A percentile compares a stretch with the other conserved stretches of the same genome.
phyloP scores from a whole-genome alignment of 2,888 invertebrate species.

The Leptinotarsa peninsularis region DNA sequence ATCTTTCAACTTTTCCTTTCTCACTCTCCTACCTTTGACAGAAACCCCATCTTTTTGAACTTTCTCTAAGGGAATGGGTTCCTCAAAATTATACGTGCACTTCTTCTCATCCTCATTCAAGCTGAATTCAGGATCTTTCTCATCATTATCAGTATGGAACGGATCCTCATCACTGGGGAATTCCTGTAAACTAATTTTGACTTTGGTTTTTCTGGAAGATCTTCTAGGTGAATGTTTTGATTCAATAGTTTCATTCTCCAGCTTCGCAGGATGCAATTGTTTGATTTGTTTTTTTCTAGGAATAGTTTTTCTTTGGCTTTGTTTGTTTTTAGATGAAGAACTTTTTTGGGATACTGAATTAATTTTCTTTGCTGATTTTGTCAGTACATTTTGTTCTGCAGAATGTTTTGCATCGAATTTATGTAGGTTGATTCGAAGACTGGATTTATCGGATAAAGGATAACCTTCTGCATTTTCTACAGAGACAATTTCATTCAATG shows the following conservation, averaged over 20 bases:
- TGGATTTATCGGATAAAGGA: background rate
- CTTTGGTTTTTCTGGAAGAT: conserved; percentile 50
- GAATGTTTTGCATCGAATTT: background rate
- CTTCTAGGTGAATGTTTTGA: conserved; percentile 42
- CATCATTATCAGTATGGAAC: conserved; percentile 55
- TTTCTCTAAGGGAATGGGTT: conserved; percentile 7
- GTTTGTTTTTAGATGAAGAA: conserved; percentile 18
- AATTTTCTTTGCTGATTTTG: conserved; percentile 2
- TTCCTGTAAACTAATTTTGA: conserved; percentile 52
- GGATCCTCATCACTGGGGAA: conserved; percentile 55
- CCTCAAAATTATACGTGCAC: conserved; percentile 25
- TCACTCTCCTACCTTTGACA: conserved; percentile 10
- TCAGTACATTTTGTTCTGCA: background rate
- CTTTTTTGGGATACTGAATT: conserved; percentile 20
- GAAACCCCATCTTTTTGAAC: conserved; percentile 13
- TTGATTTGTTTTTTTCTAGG: conserved; percentile 16
- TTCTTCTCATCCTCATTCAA: conserved; percentile 38
- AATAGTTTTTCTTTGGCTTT: conserved; percentile 18
- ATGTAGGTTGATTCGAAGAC: background rate
- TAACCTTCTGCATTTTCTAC: background rate
- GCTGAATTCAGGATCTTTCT: conserved; percentile 56
- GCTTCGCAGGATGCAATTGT: background rate
- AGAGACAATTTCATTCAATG: background rate
- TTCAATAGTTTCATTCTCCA: conserved; percentile 3
- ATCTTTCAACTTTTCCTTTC: conserved; percentile 36